Evolutionary conservation across 1,140 invertebrate species (phyloP).

Genomic region (Vanessa tameamea): DNA sequence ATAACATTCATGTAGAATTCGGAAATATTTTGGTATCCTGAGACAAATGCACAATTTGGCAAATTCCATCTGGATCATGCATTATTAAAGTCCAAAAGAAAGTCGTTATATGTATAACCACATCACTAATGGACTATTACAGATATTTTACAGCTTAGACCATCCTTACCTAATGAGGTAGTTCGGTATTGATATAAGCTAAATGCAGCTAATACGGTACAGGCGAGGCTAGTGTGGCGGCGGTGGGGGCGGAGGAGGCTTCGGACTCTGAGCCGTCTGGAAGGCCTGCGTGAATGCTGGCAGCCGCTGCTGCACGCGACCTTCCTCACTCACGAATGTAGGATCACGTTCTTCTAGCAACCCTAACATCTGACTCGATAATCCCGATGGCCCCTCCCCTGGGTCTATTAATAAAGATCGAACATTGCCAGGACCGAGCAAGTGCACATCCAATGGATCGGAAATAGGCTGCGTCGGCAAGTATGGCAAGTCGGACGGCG

Average conservation of each 20-base stretch:
- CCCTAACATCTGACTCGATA: constrained; percentile 64
- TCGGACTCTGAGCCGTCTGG: constrained; percentile 75
- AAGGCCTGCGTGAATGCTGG: constrained; percentile 78
- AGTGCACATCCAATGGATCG: constrained; percentile 53
- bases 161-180: constrained; percentile 78
- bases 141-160: constrained; percentile 68
- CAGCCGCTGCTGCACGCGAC: constrained; percentile 60
- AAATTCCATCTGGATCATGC: constrained; percentile 53
- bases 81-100: constrained; percentile 18
- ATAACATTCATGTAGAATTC: constrained; percentile 80
- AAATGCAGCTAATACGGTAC: constrained; percentile 52
- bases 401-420: constrained; percentile 65
- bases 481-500: constrained; percentile 63
- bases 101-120: constrained; percentile 28
- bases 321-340: constrained; percentile 55
- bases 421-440: constrained; percentile 60
- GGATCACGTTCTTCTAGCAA: constrained; percentile 64
- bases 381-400: constrained; percentile 65
- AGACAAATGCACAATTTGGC: constrained; percentile 73
- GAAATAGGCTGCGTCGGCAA: constrained; percentile 57
- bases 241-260: constrained; percentile 75
- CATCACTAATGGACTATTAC: constrained; percentile 54
- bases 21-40: constrained; percentile 78
- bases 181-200: constrained; percentile 66
- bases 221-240: constrained; percentile 61